Evolutionary conservation across 2,113 vertebrate genomes (phyloP).

Genomic region (Sialia sialis): DNA sequence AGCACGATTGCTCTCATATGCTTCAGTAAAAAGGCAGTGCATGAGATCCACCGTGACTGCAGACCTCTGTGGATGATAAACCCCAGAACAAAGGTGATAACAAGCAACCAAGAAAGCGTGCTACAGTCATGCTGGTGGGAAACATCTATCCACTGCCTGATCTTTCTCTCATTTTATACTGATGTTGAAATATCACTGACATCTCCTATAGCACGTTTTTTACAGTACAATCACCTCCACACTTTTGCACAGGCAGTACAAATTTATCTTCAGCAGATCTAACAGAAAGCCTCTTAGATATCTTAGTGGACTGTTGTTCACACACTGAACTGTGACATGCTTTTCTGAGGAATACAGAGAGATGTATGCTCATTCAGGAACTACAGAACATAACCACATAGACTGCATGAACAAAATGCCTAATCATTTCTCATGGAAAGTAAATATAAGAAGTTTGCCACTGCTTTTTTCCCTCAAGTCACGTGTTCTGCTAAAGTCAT

Average conservation of each 20-base stretch:
- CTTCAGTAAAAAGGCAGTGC: neutral
- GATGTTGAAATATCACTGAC: neutral
- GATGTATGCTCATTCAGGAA: neutral
- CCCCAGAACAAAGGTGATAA: neutral
- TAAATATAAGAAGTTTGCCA: neutral
- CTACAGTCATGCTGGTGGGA: neutral
- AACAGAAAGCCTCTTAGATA: neutral
- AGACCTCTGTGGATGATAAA: neutral
- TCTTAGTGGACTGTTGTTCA: neutral
- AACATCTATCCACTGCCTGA: neutral
- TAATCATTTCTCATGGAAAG: neutral
- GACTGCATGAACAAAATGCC: neutral
- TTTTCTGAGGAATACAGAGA: neutral
- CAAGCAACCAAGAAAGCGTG: neutral
- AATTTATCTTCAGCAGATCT: neutral
- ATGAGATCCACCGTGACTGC: neutral
- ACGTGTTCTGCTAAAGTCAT: neutral
- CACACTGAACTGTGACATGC: neutral
- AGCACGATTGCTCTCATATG: conserved; percentile 19
- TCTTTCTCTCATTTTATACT: neutral
- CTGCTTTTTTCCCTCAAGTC: neutral
- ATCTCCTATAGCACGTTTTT: neutral
- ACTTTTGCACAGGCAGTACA: neutral
- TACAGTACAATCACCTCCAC: neutral
- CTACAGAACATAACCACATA: neutral